These are phyloP conservation scores for chimpanzee (Pan troglodytes) DNA, from an alignment of 2,113 vertebrate genomes.

Conservation along the genomic window NHGRI_mPanTro3-v2.1_pri NC_072408.2:116775001-116775500, in stretches of 20 bases:
- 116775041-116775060: neutral
- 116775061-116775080: neutral
- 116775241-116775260: neutral
- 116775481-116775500: neutral
- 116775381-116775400: neutral
- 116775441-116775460: neutral
- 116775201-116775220: neutral
- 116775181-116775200: neutral
- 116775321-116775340: neutral
- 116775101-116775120: neutral
- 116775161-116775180: neutral
- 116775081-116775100: neutral
- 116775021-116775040: neutral
- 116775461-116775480: neutral
- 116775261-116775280: neutral
- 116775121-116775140: neutral
- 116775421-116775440: neutral
- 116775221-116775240: neutral
- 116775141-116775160: neutral
- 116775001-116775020: neutral
- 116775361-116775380: neutral
- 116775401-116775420: neutral
- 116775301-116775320: slow-evolving; percentile 3
- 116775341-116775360: neutral
- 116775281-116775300: neutral